Conservation (phyloP, 2,113 vertebrate genomes). For the Macquaria australasica region DNA sequence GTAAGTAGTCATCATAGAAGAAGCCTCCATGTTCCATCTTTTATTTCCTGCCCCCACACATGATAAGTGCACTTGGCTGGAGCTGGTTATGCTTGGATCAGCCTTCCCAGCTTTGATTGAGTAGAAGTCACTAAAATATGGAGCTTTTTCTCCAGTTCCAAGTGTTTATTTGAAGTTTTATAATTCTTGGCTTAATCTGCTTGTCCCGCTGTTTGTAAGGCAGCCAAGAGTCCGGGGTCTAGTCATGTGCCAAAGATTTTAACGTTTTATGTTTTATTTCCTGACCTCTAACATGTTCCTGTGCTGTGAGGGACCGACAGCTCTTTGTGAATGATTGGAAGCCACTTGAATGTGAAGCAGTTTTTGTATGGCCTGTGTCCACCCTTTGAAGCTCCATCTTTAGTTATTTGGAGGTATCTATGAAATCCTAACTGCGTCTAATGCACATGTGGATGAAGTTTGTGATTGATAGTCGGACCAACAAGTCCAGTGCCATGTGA, state of each 20-base stretch:
- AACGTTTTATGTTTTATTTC: conserved; percentile 20
- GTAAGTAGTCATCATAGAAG: neutral
- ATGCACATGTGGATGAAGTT: neutral
- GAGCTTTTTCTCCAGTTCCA: conserved; percentile 27
- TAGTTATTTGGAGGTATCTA: neutral
- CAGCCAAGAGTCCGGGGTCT: neutral
- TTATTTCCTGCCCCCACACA: conserved; percentile 6
- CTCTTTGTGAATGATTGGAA: neutral
- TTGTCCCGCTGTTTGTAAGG: conserved; percentile 27
- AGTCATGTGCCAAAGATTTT: conserved; percentile 31
- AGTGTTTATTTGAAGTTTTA: conserved; percentile 61
- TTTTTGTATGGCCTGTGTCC: neutral
- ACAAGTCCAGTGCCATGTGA: neutral
- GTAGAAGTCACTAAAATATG: conserved; percentile 47
- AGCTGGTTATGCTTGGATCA: conserved; percentile 30
- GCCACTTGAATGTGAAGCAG: neutral
- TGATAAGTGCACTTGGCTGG: conserved; percentile 54
- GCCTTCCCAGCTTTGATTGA: conserved; percentile 8
- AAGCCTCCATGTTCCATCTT: conserved; percentile 14
- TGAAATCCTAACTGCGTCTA: neutral
- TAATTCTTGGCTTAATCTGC: conserved; percentile 46
- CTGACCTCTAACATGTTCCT: conserved; percentile 20
- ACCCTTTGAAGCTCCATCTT: neutral
- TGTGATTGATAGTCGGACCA: neutral
- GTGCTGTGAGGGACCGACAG: neutral